These are phyloP conservation scores for Camponotus vicinus DNA, from an alignment of 1,140 invertebrate genomes.

Conservation along the genomic window DNA sequence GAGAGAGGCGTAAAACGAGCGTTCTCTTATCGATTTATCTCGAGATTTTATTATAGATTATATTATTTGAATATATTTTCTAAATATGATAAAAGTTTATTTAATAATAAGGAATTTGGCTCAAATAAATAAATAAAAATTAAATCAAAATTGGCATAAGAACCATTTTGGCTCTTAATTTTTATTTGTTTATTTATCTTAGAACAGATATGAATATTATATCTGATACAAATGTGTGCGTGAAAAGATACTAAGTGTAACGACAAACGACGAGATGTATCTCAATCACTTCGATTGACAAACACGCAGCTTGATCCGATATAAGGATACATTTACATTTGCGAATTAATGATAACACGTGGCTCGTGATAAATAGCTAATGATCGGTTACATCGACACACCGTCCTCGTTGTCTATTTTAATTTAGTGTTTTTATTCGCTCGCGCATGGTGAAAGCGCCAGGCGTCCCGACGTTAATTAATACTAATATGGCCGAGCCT, in stretches of 20 bases:
- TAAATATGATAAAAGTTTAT: neutral
- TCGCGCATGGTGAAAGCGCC: constrained; percentile 60
- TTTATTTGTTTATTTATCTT: neutral
- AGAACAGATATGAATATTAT: neutral
- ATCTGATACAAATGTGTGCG: neutral
- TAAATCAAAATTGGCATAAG: too few relatives aligned
- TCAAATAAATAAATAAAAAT: too few relatives aligned
- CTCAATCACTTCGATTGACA: neutral
- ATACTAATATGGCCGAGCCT: constrained; percentile 81
- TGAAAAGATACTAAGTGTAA: neutral
- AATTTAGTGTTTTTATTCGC: constrained; percentile 41
- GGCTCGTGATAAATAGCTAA: constrained; percentile 21
- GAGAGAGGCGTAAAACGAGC: neutral
- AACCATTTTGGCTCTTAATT: too few relatives aligned
- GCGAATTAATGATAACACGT: constrained; percentile 25
- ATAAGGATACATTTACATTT: neutral
- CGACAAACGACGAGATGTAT: neutral
- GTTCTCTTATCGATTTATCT: neutral
- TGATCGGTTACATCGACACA: constrained; percentile 6
- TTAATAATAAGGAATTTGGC: too few relatives aligned
- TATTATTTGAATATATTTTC: neutral
- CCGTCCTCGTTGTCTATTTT: constrained; percentile 43
- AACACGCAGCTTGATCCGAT: neutral
- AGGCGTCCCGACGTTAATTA: constrained; percentile 77
- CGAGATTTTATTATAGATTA: constrained; percentile 9